Base-by-base conservation (phyloP, 2,888 invertebrate species). In the Coenonympha glycerion region DNA sequence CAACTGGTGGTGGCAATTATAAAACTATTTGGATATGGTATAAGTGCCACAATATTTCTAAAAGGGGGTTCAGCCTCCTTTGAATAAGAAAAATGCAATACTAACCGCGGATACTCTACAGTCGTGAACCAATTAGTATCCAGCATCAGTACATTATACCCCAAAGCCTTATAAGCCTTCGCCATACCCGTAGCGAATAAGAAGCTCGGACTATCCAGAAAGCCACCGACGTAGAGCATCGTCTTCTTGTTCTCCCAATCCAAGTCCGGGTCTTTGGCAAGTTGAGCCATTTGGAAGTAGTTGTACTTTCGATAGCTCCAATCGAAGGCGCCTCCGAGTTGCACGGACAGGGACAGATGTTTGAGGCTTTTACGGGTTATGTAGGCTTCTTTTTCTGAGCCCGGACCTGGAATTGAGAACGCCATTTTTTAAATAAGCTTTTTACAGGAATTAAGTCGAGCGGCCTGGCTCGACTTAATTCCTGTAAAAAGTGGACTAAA, bases 61-160 rank as follows among this genome's bases (percentile, higher is more conserved):
- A n/a, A n/a, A n/a, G n/a, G n/a, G n/a, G n/a, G n/a, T n/a, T n/a
- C n/a, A n/a, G n/a, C n/a, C n/a, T n/a, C n/a, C n/a, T n/a, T n/a
- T n/a, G n/a, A 26, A 26, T 26, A 9, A 31, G 1, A 28, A 18
- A 34, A 37, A 3, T 15, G 1, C n/a, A 3, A 9, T 30, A 3
- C 80, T 79, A 37, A 83, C 84, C 73, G 39, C 2, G 79, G 73
- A 63, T 80, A 84, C 3, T 73, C 62, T 36, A 67, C 62, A 0
- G 73, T 71, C 0, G 76, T 76, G 24, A 61, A 59, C 24, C 15
- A 26, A 13, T 54, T 52, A 4, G 57, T 56, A 24, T 57, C 58
- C 15, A 62, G 39, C 28, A 61, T 24, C n/a, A 59, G 15, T 0
- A 53, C 52, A 5, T 59, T 62, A 24, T 78, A 84, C 0, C 73